Conservation (phyloP, 2,797 vertebrate species). For the Oreonectes daqikongensis region DNA sequence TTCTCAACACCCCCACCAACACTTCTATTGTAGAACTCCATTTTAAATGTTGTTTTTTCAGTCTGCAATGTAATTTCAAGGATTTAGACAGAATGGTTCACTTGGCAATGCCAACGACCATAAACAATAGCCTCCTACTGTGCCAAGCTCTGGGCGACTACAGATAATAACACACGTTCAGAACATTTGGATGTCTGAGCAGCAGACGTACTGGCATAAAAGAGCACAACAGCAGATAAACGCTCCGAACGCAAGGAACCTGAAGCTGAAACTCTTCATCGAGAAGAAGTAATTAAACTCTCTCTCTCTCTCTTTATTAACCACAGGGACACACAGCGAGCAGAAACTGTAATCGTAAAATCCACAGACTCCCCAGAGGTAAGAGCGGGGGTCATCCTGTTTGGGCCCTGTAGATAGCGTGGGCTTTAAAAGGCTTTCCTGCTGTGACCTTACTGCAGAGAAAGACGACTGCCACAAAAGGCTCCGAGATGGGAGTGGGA, state of each 20-base stretch:
- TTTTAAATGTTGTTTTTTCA: constrained; percentile 31
- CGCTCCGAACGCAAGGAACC: neutral
- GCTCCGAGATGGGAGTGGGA: constrained; percentile 12
- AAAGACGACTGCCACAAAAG: neutral
- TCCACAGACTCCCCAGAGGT: constrained; percentile 15
- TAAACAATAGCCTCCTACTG: constrained; percentile 52
- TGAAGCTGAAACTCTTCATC: constrained; percentile 10
- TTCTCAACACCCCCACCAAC: constrained; percentile 1
- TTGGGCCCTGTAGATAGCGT: constrained; percentile 6
- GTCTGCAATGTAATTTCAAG: constrained; percentile 53
- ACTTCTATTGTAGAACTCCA: constrained; percentile 37
- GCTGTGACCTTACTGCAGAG: constrained; percentile 23
- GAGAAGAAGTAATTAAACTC: constrained; percentile 27
- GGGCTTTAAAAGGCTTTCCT: constrained; percentile 22
- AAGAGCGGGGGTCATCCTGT: constrained; percentile 2
- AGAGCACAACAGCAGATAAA: constrained; percentile 21
- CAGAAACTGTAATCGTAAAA: constrained; percentile 4
- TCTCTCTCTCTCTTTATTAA: neutral
- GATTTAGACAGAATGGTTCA: constrained; percentile 47
- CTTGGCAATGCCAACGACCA: constrained; percentile 46
- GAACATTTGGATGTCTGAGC: constrained; percentile 14
- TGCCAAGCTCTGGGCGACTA: constrained; percentile 38
- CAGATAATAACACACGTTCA: constrained; percentile 47
- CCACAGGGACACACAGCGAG: neutral
- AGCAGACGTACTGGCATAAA: constrained; percentile 34